These are phyloP conservation scores for Reticulitermes speratus DNA, from an alignment of 1,140 invertebrate genomes.

Conservation along the genomic window DNA sequence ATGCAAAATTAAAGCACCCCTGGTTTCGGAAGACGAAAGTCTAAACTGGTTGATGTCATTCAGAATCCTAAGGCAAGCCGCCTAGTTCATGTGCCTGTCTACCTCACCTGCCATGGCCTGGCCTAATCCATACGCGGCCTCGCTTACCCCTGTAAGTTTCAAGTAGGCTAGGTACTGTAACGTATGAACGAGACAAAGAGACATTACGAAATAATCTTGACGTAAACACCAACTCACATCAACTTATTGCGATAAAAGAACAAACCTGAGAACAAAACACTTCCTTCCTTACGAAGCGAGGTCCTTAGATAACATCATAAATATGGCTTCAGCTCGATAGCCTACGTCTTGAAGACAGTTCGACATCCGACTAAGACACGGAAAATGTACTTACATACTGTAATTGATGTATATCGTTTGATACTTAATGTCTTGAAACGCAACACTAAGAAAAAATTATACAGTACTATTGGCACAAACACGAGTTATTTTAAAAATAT, in stretches of 20 bases:
- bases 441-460: neutral
- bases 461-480: conserved; percentile 18
- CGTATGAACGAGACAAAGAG: neutral
- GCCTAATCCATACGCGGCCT: conserved; percentile 16
- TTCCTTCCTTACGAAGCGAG: conserved; percentile 4
- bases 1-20: neutral
- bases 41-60: neutral
- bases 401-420: neutral
- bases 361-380: neutral
- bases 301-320: conserved; percentile 41
- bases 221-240: neutral
- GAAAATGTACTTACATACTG: conserved; percentile 25
- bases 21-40: neutral
- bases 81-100: neutral
- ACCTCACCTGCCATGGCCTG: conserved; percentile 11
- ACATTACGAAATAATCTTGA: neutral
- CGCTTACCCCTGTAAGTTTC: conserved; percentile 5
- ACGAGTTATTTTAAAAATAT: conserved; percentile 26
- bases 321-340: conserved; percentile 44
- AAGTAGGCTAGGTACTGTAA: neutral
- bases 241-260: neutral
- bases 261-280: conserved; percentile 14
- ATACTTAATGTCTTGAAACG: neutral
- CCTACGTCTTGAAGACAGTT: conserved; percentile 34
- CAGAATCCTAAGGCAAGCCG: neutral